These are phyloP conservation scores for Harpagifer antarcticus DNA, from an alignment of 2,797 vertebrate species.

Conservation along the genomic window DNA sequence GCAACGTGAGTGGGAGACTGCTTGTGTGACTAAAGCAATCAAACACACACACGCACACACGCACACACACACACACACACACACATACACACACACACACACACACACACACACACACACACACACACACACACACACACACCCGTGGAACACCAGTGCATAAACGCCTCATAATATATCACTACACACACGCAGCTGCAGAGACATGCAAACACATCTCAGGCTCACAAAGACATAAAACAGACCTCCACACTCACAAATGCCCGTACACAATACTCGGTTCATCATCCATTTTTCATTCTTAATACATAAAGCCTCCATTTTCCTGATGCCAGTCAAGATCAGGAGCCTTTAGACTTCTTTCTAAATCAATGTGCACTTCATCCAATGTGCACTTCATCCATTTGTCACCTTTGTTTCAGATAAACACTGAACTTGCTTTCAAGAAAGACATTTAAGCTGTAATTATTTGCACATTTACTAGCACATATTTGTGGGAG, in stretches of 20 bases:
- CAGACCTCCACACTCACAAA: slow-evolving; percentile 50
- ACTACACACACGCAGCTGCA: slow-evolving; percentile 37
- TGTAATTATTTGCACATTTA: slow-evolving; percentile 24
- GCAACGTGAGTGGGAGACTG: slow-evolving; percentile 83
- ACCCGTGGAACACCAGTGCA: slow-evolving; percentile 52
- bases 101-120: slow-evolving; percentile 50
- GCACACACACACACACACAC: slow-evolving; percentile 50
- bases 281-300: slow-evolving; percentile 71
- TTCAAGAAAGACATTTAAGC: slow-evolving; percentile 13
- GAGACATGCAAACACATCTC: slow-evolving; percentile 54
- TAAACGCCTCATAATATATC: slow-evolving; percentile 61
- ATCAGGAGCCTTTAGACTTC: slow-evolving; percentile 29
- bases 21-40: slow-evolving; percentile 83
- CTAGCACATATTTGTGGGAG: slow-evolving; percentile 1
- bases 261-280: slow-evolving; percentile 47
- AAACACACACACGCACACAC: slow-evolving; percentile 65
- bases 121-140: slow-evolving; percentile 52
- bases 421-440: slow-evolving; percentile 17
- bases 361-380: slow-evolving; percentile 34
- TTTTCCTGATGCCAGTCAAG: slow-evolving; percentile 53
- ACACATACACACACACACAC: slow-evolving; percentile 53
- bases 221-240: slow-evolving; percentile 48
- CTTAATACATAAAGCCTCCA: slow-evolving; percentile 60
- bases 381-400: slow-evolving; percentile 12
- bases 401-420: slow-evolving; percentile 37